Conservation (phyloP, 2,113 vertebrate species). For the Anolis sagrei region DNA sequence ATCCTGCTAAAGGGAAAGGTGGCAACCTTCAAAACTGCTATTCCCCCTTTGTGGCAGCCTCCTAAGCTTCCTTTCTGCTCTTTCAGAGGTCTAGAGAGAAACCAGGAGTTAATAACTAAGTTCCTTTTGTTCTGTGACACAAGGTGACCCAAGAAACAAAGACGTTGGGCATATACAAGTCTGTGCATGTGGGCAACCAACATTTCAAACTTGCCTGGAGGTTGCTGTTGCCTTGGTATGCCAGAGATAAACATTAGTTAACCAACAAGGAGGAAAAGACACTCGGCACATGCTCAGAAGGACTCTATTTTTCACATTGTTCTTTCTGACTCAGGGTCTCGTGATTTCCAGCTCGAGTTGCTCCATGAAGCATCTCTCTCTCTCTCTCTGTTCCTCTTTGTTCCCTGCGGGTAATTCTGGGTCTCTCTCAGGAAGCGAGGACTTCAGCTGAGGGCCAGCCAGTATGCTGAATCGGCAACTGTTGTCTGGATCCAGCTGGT, state of each 20-base stretch:
- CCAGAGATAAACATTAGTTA: too few species aligned
- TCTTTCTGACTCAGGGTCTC: not conserved
- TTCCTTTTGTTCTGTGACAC: not conserved
- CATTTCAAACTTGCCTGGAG: not conserved
- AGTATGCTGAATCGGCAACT: constrained; percentile 19
- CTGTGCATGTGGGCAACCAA: not conserved
- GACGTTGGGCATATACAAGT: not conserved
- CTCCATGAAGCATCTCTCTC: not conserved
- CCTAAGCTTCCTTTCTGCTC: not conserved
- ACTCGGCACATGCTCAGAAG: not conserved
- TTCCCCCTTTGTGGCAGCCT: too few species aligned
- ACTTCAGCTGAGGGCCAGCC: not conserved
- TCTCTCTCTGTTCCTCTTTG: not conserved
- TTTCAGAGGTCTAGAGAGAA: not conserved
- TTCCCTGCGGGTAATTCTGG: not conserved
- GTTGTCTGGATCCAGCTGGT: not conserved
- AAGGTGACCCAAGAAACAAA: not conserved
- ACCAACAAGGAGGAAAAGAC: not conserved
- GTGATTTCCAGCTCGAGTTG: not conserved
- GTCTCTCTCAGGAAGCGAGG: constrained; percentile 1
- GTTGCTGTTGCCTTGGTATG: not conserved
- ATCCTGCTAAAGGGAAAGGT: not conserved
- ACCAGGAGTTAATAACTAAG: not conserved
- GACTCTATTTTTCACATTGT: not conserved
- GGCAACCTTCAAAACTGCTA: not conserved